Evolutionary conservation across 1,140 invertebrate species (phyloP).

Genomic region (Leptinotarsa defecta): DNA sequence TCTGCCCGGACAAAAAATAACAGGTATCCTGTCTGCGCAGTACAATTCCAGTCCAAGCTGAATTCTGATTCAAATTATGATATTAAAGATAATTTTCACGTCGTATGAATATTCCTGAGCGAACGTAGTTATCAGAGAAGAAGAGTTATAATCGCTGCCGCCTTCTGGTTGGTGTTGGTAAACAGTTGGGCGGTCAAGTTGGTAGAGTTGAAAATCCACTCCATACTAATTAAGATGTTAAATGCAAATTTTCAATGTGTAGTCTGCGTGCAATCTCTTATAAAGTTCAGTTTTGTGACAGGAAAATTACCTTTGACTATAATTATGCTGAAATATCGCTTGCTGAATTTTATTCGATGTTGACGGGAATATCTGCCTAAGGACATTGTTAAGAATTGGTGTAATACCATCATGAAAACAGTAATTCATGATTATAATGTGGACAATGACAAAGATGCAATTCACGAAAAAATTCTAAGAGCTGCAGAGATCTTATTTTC

Average conservation of each 20-base stretch:
- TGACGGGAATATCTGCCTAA: not conserved
- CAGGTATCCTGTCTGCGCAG: not conserved
- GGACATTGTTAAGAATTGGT: no score
- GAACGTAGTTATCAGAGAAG: not conserved
- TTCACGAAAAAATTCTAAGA: no score
- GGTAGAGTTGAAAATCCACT: constrained; percentile 5
- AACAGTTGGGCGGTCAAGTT: constrained; percentile 21
- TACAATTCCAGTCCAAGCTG: not conserved
- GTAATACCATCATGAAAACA: no score
- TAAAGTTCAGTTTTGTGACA: not conserved
- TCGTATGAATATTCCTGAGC: not conserved
- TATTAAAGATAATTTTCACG: constrained; percentile 1
- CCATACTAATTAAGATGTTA: constrained; percentile 26
- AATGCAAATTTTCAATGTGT: constrained; percentile 20
- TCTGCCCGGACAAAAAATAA: not conserved
- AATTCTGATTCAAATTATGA: constrained; percentile 4
- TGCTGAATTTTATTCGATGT: not conserved
- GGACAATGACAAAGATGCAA: no score
- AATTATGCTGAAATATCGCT: not conserved
- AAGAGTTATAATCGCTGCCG: not conserved
- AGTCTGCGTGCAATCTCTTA: constrained; percentile 11
- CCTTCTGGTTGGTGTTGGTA: constrained; percentile 24
- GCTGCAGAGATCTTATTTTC: no score
- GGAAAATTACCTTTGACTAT: not conserved
- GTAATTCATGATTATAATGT: no score